Evolutionary conservation across 2,113 vertebrate genomes (phyloP), one percentile per base, ranked within the genome.

Genomic region (Epinephelus moara): DNA sequence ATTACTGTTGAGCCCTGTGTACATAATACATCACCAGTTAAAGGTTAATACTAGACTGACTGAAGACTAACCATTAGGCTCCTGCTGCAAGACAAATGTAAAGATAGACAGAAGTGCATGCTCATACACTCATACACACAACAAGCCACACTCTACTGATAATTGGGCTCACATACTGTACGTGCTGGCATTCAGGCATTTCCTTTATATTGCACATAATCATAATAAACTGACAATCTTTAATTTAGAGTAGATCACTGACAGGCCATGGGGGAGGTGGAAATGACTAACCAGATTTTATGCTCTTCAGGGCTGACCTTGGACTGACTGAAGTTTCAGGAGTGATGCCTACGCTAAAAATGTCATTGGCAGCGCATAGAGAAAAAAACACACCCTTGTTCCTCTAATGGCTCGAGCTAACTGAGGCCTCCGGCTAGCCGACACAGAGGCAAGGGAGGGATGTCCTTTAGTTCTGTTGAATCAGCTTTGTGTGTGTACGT

Each of bases 11-110:
- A 45, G 42, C 42, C 42, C 42, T 45, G 42, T 45, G 60, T 56
- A 78, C 63, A 82, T 87, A 95, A 96, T 96, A 92, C 83, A 91
- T 96, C 82, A 95, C 63, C 88, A n/a, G 96, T 96, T 94, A 85
- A 78, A 88, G 80, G 95, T 94, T 95, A 95, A 95, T 94, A 70
- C 82, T 61, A 77, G 95, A 95, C 88, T 74, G 49, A 18, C 73
- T 72, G 63, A n/a, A 73, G 63, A 75, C 60, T 72, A 82, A 88
- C 56, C 64, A 19, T 47, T 19, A 33, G 6, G 56, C 63, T 73
- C 57, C 21, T 6, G 73, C 40, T 73, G 23, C 11, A 60, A 60
- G 47, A 13, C 53, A 52, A 78, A 63, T 45, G 62, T 33, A 63
- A 23, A 70, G 47, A 88, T 23, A 59, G 60, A 59, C 25, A 67